These are phyloP conservation scores for Muscicapa adusta DNA, from an alignment of 2,113 vertebrate species.

Conservation along the genomic window DNA sequence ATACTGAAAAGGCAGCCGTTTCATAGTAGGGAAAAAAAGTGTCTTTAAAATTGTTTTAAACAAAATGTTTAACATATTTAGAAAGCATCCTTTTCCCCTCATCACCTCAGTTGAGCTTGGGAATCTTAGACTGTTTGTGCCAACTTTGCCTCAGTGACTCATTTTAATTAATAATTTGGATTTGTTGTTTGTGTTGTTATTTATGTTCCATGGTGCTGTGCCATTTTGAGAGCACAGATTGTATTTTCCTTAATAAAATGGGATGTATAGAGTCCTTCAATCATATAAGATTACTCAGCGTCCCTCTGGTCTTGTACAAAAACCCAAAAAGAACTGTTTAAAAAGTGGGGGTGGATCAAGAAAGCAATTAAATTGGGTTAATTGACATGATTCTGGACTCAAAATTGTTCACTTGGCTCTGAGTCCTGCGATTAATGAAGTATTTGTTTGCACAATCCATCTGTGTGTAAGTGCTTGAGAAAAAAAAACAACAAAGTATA, in stretches of 20 bases:
- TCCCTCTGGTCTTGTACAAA: neutral
- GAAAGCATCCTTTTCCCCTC: neutral
- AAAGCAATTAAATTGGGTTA: constrained; percentile 35
- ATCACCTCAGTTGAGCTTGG: neutral
- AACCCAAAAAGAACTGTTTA: neutral
- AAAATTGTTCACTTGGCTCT: constrained; percentile 12
- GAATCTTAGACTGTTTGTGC: neutral
- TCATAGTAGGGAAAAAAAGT: neutral
- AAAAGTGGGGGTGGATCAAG: neutral
- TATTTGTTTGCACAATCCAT: constrained; percentile 57
- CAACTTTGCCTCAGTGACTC: neutral
- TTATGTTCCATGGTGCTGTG: neutral
- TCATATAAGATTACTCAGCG: neutral
- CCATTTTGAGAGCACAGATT: neutral
- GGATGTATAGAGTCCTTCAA: neutral
- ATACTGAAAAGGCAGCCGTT: neutral
- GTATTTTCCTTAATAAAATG: constrained; percentile 20
- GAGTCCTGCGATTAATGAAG: neutral
- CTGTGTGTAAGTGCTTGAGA: constrained; percentile 17
- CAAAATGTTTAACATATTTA: neutral
- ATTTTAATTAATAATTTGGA: neutral
- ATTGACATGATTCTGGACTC: constrained; percentile 24
- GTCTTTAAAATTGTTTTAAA: neutral
- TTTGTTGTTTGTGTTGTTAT: neutral
- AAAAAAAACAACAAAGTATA: neutral